Percentiles rank a stretch among this genome's conserved stretches.
Conservation (phyloP, 2,113 vertebrate genomes). For the Nettapus auritus region DNA sequence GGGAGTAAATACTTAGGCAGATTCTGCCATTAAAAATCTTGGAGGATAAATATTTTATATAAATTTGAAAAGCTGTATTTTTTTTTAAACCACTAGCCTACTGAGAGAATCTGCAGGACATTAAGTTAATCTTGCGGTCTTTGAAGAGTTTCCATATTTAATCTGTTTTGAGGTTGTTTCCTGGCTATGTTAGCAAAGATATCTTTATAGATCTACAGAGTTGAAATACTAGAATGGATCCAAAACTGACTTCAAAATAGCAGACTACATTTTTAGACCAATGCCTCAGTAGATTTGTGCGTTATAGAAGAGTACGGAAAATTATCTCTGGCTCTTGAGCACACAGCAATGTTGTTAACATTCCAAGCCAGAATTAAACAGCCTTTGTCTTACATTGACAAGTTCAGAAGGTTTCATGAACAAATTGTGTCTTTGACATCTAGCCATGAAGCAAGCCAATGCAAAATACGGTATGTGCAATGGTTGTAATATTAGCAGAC, state of each 20-base stretch:
- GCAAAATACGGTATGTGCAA: background rate
- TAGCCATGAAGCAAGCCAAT: background rate
- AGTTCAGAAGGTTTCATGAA: conserved; percentile 25
- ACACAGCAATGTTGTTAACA: background rate
- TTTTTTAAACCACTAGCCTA: background rate
- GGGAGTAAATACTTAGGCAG: conserved; percentile 45
- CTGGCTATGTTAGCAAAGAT: background rate
- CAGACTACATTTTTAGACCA: conserved; percentile 14
- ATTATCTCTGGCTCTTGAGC: background rate
- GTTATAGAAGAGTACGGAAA: background rate
- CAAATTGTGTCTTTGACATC: background rate
- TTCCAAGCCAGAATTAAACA: conserved; percentile 24
- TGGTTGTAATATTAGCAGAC: background rate
- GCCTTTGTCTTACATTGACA: background rate
- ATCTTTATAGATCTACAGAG: background rate
- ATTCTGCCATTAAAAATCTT: conserved; percentile 58
- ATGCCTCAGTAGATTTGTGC: background rate
- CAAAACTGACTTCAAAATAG: conserved; percentile 2
- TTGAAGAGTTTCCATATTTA: conserved; percentile 34
- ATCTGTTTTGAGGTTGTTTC: conserved; percentile 16
- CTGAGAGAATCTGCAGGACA: conserved; percentile 40
- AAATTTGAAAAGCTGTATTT: conserved; percentile 8
- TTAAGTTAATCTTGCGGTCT: conserved; percentile 39
- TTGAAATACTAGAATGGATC: background rate
- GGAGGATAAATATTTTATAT: conserved; percentile 57